These are phyloP conservation scores for Perca flavescens DNA, from an alignment of 2,113 vertebrate genomes.

Conservation along the genomic window DNA sequence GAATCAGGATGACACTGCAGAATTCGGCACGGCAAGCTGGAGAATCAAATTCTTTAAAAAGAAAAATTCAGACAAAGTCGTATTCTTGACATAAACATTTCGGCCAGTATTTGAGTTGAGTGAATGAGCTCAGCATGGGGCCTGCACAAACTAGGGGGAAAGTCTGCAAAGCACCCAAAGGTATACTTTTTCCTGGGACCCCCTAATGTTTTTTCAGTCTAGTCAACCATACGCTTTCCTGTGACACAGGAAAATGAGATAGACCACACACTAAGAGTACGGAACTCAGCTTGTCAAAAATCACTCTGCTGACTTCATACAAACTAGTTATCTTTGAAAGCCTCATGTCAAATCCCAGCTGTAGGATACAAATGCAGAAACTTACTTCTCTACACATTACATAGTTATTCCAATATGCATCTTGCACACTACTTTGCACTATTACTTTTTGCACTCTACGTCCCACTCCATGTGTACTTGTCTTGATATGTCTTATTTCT, in stretches of 20 bases:
- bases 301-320: constrained; percentile 38
- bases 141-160: constrained; percentile 24
- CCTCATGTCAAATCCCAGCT: constrained; percentile 22
- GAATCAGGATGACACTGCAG: constrained; percentile 6
- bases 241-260: constrained; percentile 8
- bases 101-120: constrained; percentile 36
- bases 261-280: constrained; percentile 1
- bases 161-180: constrained; percentile 52
- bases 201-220: constrained; percentile 53
- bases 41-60: constrained; percentile 29
- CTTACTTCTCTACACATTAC: neutral
- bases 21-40: constrained; percentile 7
- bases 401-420: too few species aligned
- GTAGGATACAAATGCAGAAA: constrained; percentile 8
- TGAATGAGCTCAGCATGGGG: constrained; percentile 57
- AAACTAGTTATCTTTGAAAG: constrained; percentile 18
- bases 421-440: too few species aligned
- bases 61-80: constrained; percentile 8
- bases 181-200: constrained; percentile 28
- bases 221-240: constrained; percentile 28
- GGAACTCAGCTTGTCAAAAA: constrained; percentile 36
- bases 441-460: too few species aligned
- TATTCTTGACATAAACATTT: constrained; percentile 35
- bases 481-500: too few species aligned
- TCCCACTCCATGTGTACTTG: too few species aligned